A percentile compares a stretch with the other conserved stretches of the same genome.
These are phyloP conservation scores for Parazoanthus atlanticus DNA, from an alignment of 92 coral and sea anemone species.

Conservation along the genomic window DNA sequence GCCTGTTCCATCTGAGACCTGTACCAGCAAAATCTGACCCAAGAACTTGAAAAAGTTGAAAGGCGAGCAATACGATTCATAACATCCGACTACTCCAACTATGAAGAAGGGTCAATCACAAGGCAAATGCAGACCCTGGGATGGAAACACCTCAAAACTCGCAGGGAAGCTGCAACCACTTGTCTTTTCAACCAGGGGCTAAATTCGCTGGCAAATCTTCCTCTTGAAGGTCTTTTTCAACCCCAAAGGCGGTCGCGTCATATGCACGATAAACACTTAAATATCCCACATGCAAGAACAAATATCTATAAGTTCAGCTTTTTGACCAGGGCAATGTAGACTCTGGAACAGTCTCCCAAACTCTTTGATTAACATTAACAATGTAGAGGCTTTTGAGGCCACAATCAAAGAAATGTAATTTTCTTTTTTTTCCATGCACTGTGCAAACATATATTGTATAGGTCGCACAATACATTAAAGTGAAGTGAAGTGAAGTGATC, in stretches of 20 bases:
- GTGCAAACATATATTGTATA: background rate
- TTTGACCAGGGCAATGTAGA: conserved; percentile 6
- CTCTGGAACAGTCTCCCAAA: conserved; percentile 18
- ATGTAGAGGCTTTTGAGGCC: background rate
- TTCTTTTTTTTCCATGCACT: background rate
- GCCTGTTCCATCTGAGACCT: background rate
- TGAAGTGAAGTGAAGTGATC: too few species aligned
- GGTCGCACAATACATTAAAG: too few species aligned
- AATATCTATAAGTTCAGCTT: conserved; percentile 10
- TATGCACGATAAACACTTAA: conserved; percentile 12
- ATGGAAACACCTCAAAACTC: background rate
- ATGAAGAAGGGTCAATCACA: background rate
- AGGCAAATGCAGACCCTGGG: background rate
- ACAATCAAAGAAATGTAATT: background rate
- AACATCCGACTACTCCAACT: background rate
- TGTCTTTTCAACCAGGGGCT: conserved; percentile 13
- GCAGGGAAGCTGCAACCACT: background rate
- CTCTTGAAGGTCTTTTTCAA: conserved; percentile 14
- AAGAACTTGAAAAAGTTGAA: conserved; percentile 1
- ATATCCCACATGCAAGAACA: conserved; percentile 3
- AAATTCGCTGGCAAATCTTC: conserved; percentile 9
- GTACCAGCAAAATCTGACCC: background rate
- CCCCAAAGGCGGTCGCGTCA: conserved; percentile 12
- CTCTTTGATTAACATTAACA: background rate
- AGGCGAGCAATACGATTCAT: background rate